phyloP scores from a whole-genome alignment of 2,888 invertebrate genomes.

The Miltochrista miniata region DNA sequence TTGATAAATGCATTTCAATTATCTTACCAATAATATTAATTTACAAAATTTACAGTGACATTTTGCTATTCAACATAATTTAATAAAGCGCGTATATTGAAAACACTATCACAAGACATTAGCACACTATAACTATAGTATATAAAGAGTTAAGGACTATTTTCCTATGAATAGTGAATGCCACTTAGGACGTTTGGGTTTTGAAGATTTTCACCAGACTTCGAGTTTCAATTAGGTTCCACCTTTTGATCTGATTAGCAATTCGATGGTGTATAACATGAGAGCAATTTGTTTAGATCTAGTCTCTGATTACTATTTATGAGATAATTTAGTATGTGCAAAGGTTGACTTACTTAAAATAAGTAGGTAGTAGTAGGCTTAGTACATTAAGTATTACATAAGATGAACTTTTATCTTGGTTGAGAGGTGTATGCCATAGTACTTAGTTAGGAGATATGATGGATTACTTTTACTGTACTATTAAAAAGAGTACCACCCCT shows the following conservation, averaged over 20 bases:
- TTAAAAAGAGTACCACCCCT: no score
- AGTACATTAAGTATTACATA: no score
- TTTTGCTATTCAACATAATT: background rate
- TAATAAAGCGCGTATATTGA: background rate
- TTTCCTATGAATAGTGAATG: background rate
- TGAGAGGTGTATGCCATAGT: no score
- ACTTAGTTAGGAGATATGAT: no score
- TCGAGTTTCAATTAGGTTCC: background rate
- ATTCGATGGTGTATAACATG: no score
- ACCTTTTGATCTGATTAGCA: background rate
- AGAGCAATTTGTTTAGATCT: no score
- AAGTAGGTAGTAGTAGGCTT: no score
- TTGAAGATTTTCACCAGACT: background rate
- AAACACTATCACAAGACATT: no score
- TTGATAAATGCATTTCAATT: background rate
- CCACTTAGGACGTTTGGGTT: background rate
- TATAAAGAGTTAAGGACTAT: background rate
- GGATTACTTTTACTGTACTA: no score
- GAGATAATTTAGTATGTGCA: background rate
- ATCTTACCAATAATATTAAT: background rate
- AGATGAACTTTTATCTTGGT: no score
- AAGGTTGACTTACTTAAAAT: background rate
- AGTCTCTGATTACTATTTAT: no score
- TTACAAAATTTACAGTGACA: slow-evolving; percentile 3
- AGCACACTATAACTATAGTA: no score